These are phyloP conservation scores for Sinocyclocheilus anshuiensis DNA, from an alignment of 2,113 vertebrate species.

Conservation along the genomic window DNA sequence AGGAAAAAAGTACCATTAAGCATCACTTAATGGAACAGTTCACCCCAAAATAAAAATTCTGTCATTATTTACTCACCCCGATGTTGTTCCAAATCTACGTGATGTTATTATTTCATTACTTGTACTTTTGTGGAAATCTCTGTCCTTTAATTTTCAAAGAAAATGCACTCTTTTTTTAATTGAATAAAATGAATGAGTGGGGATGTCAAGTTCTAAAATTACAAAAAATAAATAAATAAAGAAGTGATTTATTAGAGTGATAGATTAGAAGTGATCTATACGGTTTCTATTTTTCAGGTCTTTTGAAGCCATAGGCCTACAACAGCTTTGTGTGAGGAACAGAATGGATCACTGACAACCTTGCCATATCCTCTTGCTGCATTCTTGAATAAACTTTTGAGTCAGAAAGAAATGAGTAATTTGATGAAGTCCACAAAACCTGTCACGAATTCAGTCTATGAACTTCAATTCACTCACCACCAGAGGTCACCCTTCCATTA, in stretches of 20 bases:
- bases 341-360: background rate
- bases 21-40: background rate
- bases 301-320: background rate
- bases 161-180: background rate
- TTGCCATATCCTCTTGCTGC: background rate
- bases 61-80: background rate
- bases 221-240: too few species aligned
- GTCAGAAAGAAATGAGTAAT: background rate
- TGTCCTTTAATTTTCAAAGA: background rate
- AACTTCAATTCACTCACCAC: too few species aligned
- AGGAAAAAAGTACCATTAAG: too few species aligned
- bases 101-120: background rate
- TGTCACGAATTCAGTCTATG: too few species aligned
- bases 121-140: background rate
- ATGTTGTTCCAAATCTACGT: background rate
- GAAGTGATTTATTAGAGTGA: too few species aligned
- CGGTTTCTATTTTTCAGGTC: background rate
- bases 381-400: background rate
- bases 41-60: background rate
- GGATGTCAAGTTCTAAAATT: background rate
- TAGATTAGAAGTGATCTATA: background rate
- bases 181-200: background rate
- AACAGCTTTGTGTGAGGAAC: background rate
- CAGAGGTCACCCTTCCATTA: too few species aligned
- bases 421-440: background rate